phyloP scores from a whole-genome alignment of 2,797 vertebrate genomes.

The Xenopus petersii region DNA sequence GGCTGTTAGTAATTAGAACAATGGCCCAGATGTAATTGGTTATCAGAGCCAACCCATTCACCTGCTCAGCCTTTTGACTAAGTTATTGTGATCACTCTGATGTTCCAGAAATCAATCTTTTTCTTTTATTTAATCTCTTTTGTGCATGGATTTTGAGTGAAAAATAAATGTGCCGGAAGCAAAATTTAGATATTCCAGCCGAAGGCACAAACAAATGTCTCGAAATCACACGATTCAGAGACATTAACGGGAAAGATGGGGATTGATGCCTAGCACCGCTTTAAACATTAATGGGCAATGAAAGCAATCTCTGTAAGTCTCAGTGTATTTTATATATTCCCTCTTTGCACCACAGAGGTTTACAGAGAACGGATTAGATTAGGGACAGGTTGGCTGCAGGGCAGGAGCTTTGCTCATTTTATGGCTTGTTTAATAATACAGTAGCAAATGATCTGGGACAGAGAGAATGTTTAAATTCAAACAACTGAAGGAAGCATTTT shows the following conservation, averaged over 20 bases:
- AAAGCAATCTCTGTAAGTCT: too few species aligned
- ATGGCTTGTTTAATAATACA: too few species aligned
- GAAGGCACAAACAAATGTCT: not conserved
- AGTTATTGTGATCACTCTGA: constrained; percentile 32
- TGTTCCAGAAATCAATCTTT: constrained; percentile 17
- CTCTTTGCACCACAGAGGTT: too few species aligned
- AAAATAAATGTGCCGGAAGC: constrained; percentile 1
- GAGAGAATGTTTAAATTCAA: too few species aligned
- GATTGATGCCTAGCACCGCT: not conserved
- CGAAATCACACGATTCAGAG: not conserved
- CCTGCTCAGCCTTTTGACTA: constrained; percentile 16
- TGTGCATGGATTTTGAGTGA: constrained; percentile 21
- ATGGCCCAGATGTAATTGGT: constrained; percentile 29
- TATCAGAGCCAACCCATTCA: constrained; percentile 36
- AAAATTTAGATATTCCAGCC: constrained; percentile 8
- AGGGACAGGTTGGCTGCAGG: too few species aligned
- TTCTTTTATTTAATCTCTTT: constrained; percentile 30
- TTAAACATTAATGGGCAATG: not conserved
- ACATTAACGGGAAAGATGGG: not conserved
- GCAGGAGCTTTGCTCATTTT: too few species aligned
- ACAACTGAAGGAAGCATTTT: too few species aligned
- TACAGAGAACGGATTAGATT: too few species aligned
- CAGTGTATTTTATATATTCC: too few species aligned
- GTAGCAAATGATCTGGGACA: too few species aligned
- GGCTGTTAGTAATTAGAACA: constrained; percentile 30